Evolutionary conservation across 92 coral and sea anemone genomes (phyloP).

Genomic region (Scolanthus callimorphus): DNA sequence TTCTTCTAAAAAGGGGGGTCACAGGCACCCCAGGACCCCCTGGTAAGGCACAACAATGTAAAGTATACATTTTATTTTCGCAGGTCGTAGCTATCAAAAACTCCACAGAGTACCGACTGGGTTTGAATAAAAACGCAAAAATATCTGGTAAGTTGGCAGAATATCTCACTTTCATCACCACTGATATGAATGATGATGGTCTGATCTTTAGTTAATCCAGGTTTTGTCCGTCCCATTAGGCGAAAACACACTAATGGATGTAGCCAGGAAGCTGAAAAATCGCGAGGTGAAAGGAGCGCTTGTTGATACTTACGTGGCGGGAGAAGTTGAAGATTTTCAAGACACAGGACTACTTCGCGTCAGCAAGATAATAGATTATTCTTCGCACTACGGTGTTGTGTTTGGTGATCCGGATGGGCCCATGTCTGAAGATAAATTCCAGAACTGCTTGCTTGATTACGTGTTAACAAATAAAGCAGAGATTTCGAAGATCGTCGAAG

Average conservation of each 20-base stretch:
- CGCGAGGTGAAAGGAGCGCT: constrained; percentile 72
- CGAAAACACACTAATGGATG: constrained; percentile 13
- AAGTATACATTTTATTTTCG: not conserved
- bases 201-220: too few species aligned
- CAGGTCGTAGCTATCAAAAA: constrained; percentile 68
- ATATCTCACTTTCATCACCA: too few species aligned
- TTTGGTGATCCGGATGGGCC: constrained; percentile 59
- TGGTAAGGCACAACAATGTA: too few species aligned
- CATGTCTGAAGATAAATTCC: constrained; percentile 41
- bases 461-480: constrained; percentile 60
- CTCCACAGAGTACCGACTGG: constrained; percentile 73
- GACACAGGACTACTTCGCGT: constrained; percentile 48
- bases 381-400: constrained; percentile 89
- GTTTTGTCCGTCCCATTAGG: constrained; percentile 28
- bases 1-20: too few species aligned
- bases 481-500: constrained; percentile 65
- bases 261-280: constrained; percentile 48
- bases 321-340: constrained; percentile 40
- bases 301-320: constrained; percentile 93
- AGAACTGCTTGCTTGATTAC: constrained; percentile 65
- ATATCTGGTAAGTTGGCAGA: constrained; percentile 57
- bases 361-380: constrained; percentile 77
- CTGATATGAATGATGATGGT: too few species aligned
- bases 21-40: too few species aligned
- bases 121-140: constrained; percentile 64